Base-by-base conservation (phyloP, 1,140 invertebrate species). In the Drosophila elegans region DNA sequence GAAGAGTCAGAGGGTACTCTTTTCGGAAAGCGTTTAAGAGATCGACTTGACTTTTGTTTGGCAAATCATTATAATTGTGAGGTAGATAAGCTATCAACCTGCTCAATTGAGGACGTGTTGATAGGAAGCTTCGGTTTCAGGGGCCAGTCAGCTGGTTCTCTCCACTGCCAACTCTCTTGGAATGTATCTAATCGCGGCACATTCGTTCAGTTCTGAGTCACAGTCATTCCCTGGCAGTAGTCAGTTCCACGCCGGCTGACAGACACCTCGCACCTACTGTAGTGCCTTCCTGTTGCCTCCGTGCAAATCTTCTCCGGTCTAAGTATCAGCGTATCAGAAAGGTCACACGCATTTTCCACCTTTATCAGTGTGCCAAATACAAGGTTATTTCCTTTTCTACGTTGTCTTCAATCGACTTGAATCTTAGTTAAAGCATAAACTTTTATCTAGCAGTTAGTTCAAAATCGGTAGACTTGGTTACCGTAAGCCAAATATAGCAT, bases 131-230 rank as follows among this genome's bases (percentile, higher is more conserved):
- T 25, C 39, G 44, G 13, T 67, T 32, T 16, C 34, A 34, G 12
- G 6, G 21, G 21, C 27, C 51, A 52, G 21, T 44, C 45, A 68
- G 21, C 29, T 13, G 38, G n/a, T 7, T 48, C 51, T 71, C 21
- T 49, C 36, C 16, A 9, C 29, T 34, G 16, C 29, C 6, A 10
- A 27, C 66, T 69, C 66, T 71, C 64, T 56, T 16, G 64, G 66
- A 57, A 57, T 71, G 57, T 72, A 71, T 72, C 68, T 72, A 71
- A 72, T 72, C 68, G 44, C 0, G 16, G 10, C 16, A 29, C 27
- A 27, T 16, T 46, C 42, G 64, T 41, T 71, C 11, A 39, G 63
- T 27, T 71, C 64, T 72, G 68, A 72, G 52, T 72, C 66, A 72
- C 21, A 21, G 27, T 6, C 3, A 49, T 46, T 42, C 25, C 48